Conservation (phyloP, 2,113 vertebrate genomes). For the Scopus umbretta region DNA sequence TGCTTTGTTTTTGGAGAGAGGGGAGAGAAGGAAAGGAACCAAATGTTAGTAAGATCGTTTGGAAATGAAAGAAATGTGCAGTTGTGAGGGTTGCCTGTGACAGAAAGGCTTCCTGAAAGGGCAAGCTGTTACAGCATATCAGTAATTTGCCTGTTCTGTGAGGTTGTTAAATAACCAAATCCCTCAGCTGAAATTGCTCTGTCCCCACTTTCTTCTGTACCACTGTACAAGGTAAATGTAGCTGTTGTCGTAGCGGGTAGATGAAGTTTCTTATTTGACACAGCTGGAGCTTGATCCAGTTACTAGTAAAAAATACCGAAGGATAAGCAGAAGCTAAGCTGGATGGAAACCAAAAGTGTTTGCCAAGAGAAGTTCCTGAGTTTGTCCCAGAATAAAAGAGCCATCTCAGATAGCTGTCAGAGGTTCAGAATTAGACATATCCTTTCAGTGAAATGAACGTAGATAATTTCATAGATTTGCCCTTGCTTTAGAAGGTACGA, state of each 20-base stretch:
- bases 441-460: neutral
- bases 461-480: neutral
- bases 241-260: neutral
- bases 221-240: neutral
- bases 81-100: neutral
- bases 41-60: neutral
- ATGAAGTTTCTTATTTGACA: neutral
- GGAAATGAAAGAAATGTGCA: neutral
- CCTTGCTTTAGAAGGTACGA: neutral
- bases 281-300: neutral
- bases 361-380: neutral
- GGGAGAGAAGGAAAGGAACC: neutral
- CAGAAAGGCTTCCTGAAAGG: neutral
- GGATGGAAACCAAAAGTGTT: neutral
- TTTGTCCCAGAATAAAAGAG: neutral
- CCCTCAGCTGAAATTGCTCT: neutral
- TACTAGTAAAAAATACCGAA: neutral
- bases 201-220: neutral
- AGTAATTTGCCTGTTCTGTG: neutral
- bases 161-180: neutral
- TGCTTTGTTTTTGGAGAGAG: neutral
- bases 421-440: neutral
- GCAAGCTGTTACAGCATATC: neutral
- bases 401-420: neutral
- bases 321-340: neutral